Evolutionary conservation across 1,140 invertebrate genomes (phyloP), one percentile per base, ranked within the genome.

Genomic region (Orchesella cincta): DNA sequence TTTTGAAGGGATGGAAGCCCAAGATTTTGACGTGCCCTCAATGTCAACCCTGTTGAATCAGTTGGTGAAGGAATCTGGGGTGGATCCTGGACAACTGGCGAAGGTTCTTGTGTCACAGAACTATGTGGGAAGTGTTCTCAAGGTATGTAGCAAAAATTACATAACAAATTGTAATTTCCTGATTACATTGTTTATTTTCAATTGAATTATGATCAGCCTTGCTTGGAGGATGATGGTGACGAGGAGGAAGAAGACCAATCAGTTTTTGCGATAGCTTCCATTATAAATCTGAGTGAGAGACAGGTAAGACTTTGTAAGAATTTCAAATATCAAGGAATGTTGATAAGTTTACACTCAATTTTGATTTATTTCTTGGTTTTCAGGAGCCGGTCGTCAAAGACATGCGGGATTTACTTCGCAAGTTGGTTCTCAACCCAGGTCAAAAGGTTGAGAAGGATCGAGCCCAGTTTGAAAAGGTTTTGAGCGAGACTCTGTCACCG

Each of bases 81-180:
- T 76, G 14, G 46, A 71, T 34, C 0, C 70, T 1, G 18, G 20
- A 1, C 62, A 76, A 35, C 36, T 76, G 31, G 75, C 75, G 0
- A 70, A 76, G 28, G 26, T 16, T 0, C 52, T 76, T 1, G 46
- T 76, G 3, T 36, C 34, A 20, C 75, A 76, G 23, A 76, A 76
- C 33, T 71, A 76, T 39, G 29, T 76, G 33, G 75, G 75, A 51
- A 71, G 75, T 33, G 75, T 76, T 14, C 64, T 76, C 14, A 76
- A 76, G 75, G 75, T 76, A 67, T 18, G n/a, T 57, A 57, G n/a
- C n/a, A n/a, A 46, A n/a, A 57, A 14, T 12, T 26, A 23, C 26
- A 57, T 26, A 18, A 26, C 26, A 18, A 57, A 57, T 3, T 57
- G n/a, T 57, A 5, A 57, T 26, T 57, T n/a, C n/a, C n/a, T n/a